Percentiles rank a stretch among this genome's conserved stretches.
Conservation (phyloP, 2,888 invertebrate genomes). For the Trachelus troglodyta region DNA sequence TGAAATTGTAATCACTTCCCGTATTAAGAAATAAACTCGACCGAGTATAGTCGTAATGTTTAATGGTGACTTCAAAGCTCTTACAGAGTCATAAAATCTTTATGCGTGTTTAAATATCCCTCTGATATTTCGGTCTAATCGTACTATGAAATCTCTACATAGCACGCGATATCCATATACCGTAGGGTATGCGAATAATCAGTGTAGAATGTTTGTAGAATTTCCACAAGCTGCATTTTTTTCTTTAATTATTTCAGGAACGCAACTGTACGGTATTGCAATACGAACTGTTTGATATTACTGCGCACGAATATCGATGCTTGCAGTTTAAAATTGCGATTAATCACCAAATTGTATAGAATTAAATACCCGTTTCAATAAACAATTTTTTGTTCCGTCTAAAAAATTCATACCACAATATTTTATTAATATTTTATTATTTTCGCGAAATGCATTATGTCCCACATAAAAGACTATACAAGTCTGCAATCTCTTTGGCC, state of each 20-base stretch:
- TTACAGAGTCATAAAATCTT: neutral
- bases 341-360: neutral
- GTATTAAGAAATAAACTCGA: neutral
- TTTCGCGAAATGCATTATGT: neutral
- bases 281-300: neutral
- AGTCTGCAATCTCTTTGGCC: neutral
- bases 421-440: neutral
- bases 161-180: neutral
- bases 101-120: neutral
- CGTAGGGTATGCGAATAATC: neutral
- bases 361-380: neutral
- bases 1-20: neutral
- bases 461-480: too few relatives aligned
- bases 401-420: neutral
- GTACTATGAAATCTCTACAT: neutral
- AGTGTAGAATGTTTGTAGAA: neutral
- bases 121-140: neutral
- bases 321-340: neutral
- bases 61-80: neutral
- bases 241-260: neutral
- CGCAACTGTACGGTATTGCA: neutral
- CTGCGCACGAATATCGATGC: neutral
- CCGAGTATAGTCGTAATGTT: neutral
- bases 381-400: neutral
- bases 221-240: neutral